phyloP scores from a whole-genome alignment of 1,140 invertebrate species.

The Bombus breviceps region DNA sequence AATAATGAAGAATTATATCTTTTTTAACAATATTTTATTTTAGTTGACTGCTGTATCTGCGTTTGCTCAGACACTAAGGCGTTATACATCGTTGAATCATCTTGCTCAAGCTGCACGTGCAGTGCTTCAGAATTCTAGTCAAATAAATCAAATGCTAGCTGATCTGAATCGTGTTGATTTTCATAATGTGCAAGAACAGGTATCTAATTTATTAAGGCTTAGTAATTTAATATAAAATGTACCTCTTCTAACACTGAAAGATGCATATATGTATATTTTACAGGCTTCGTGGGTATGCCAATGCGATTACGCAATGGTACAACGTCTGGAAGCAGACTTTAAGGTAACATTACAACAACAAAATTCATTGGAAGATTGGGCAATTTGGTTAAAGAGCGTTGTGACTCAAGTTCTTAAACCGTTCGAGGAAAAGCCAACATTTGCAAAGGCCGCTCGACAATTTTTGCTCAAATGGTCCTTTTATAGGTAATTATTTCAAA shows the following conservation, averaged over 20 bases:
- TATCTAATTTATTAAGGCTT: constrained; percentile 65
- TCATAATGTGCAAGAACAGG: constrained; percentile 95
- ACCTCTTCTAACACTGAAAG: neutral
- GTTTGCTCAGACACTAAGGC: constrained; percentile 95
- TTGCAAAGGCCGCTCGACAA: constrained; percentile 95
- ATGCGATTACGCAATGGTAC: constrained; percentile 94
- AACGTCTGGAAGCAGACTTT: constrained; percentile 95
- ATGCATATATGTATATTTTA: constrained; percentile 14
- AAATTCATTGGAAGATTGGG: constrained; percentile 98
- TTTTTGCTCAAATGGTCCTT: constrained; percentile 99
- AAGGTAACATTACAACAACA: constrained; percentile 96
- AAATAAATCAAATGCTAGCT: constrained; percentile 98
- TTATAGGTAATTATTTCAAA: constrained; percentile 88
- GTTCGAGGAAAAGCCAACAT: constrained; percentile 92
- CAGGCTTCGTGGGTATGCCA: constrained; percentile 98
- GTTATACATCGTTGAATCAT: constrained; percentile 99
- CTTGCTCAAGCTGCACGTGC: constrained; percentile 97
- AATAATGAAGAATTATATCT: neutral
- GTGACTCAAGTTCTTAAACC: constrained; percentile 94
- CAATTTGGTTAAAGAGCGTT: constrained; percentile 96
- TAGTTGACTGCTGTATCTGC: constrained; percentile 92
- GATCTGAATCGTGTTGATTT: constrained; percentile 99
- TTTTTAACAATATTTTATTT: neutral
- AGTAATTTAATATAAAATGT: neutral
- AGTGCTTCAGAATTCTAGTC: constrained; percentile 96